These are phyloP conservation scores for Labrus mixtus DNA, from an alignment of 2,113 vertebrate genomes.

Conservation along the genomic window DNA sequence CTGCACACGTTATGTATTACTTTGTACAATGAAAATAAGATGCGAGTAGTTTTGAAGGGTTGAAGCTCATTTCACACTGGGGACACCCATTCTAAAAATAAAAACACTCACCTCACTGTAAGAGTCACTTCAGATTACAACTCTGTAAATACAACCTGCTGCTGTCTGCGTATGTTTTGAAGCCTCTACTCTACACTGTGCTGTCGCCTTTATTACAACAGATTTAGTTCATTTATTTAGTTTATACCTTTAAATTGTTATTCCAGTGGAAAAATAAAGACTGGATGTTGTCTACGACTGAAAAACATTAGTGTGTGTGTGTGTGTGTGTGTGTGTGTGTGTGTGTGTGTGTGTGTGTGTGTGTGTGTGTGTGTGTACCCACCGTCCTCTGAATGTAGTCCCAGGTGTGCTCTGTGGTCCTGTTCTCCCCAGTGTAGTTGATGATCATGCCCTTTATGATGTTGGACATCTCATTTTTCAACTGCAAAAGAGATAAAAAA, in stretches of 20 bases:
- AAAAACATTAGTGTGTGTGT: not conserved
- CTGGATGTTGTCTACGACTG: too few species aligned
- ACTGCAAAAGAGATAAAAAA: constrained; percentile 70
- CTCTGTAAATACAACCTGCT: constrained; percentile 4
- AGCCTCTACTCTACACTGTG: not conserved
- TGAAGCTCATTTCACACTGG: not conserved
- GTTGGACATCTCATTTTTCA: constrained; percentile 86
- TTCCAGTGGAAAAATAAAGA: too few species aligned
- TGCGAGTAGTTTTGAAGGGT: not conserved
- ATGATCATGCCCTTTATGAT: constrained; percentile 83
- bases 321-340: not conserved
- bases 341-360: not conserved
- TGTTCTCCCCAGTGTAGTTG: constrained; percentile 80
- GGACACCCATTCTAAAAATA: constrained; percentile 18
- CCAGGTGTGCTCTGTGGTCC: constrained; percentile 86
- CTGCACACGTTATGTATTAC: too few species aligned
- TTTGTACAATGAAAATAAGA: not conserved
- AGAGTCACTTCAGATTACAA: not conserved
- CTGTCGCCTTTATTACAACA: not conserved
- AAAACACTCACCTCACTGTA: not conserved
- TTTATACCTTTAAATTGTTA: too few species aligned
- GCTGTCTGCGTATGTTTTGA: not conserved
- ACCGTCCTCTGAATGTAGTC: constrained; percentile 93
- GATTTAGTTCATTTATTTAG: not conserved
- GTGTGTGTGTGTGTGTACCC: constrained; percentile 32